Evolutionary conservation across 2,888 invertebrate genomes (phyloP), one percentile per base, ranked within the genome.

Genomic region (Trisateles emortualis): DNA sequence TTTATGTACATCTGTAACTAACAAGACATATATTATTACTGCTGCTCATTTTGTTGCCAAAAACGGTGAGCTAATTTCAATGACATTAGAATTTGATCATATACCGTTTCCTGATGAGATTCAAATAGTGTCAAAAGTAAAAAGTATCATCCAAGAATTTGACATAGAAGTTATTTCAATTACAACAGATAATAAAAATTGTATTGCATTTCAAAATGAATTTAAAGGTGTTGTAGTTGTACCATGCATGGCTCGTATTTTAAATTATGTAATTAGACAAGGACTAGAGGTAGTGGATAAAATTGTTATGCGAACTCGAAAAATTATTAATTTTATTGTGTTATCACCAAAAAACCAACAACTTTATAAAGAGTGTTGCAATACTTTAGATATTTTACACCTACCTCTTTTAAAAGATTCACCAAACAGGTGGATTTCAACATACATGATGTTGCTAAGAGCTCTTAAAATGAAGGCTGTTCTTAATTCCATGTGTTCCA

Each of bases 381-480:
- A 8, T 1, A 8, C 8, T 16, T 35, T 14, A 32, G 3, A n/a
- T n/a, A 33, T 33, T 33, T 5, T 4, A 13, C 14, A 14, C 1
- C 14, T 14, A 14, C 3, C 2, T 6, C 14, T 26, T 13, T 26
- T 36, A 36, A 45, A 36, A 45, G 36, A 45, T 26, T 17, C 26
- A 26, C 45, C 45, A 16, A 36, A n/a, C 14, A 35, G 45, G 11
- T 45, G 45, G 36, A 45, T 26, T 17, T 45, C 45, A n/a, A 45
- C 36, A 17, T 44, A 24, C 24, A n/a, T 45, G 16, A 45, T 45
- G 45, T 45, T 45, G 17, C 13, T 36, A 45, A 36, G 45, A 45
- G 36, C 45, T 36, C 29, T 36, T 13, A 26, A 36, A 36, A 45
- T 36, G 35, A 45, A 45, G 36, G 36, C 16, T 14, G 35, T 45